Evolutionary conservation across 2,113 vertebrate genomes (phyloP).

Genomic region (Ochotona curzoniae): DNA sequence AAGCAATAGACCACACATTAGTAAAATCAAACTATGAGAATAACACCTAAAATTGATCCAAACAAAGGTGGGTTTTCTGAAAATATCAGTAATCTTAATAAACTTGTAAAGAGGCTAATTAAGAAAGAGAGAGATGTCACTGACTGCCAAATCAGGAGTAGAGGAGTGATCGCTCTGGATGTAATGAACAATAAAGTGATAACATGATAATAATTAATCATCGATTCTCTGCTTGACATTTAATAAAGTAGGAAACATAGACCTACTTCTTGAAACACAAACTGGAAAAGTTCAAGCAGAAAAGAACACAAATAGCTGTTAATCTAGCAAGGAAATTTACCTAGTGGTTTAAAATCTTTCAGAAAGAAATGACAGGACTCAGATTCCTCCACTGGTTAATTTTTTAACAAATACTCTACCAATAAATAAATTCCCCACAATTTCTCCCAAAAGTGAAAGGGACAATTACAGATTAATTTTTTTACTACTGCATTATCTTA

Average conservation of each 20-base stretch:
- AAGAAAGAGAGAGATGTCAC: neutral
- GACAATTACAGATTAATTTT: neutral
- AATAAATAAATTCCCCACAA: neutral
- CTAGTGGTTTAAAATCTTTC: neutral
- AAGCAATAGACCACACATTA: neutral
- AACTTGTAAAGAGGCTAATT: neutral
- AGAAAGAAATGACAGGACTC: neutral
- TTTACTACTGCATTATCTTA: neutral
- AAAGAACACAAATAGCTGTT: neutral
- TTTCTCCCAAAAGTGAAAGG: neutral
- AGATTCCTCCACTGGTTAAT: neutral
- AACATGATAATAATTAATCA: neutral
- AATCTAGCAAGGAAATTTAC: neutral
- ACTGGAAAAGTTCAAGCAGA: neutral
- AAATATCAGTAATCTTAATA: neutral
- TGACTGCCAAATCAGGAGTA: neutral
- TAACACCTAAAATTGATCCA: neutral
- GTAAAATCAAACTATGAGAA: neutral
- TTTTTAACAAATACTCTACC: neutral
- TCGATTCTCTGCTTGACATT: neutral
- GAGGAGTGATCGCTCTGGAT: neutral
- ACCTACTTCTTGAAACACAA: neutral
- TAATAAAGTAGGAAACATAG: neutral
- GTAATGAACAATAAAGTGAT: neutral
- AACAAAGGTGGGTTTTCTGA: neutral